phyloP scores from a whole-genome alignment of 2,888 invertebrate species.

The Drosophila ezoana region DNA sequence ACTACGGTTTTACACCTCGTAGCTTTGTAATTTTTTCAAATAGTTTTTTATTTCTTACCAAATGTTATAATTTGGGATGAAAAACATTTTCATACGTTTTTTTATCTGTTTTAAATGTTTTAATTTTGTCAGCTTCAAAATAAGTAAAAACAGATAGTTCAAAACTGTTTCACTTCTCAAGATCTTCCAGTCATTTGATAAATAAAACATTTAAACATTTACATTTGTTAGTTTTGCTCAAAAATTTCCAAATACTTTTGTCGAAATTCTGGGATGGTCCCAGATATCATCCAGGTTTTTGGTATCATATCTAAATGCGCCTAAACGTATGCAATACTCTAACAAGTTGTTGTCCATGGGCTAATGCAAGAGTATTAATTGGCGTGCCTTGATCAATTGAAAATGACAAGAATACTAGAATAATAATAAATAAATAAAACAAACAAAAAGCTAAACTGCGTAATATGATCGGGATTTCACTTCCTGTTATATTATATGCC shows the following conservation, averaged over 20 bases:
- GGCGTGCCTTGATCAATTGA: conserved; percentile 27
- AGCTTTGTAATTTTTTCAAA: too few species aligned
- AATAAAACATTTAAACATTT: too few species aligned
- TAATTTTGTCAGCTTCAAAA: too few species aligned
- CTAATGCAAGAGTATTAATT: conserved; percentile 11
- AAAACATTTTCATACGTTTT: too few species aligned
- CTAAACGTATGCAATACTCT: conserved; percentile 36
- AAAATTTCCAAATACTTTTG: not conserved
- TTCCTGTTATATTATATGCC: not conserved
- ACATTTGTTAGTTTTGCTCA: too few species aligned
- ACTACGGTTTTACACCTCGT: too few species aligned
- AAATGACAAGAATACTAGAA: conserved; percentile 2
- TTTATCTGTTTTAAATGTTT: too few species aligned
- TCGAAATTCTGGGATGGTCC: not conserved
- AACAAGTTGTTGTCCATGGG: not conserved
- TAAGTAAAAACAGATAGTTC: too few species aligned
- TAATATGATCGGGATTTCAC: not conserved
- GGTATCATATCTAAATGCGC: conserved; percentile 6
- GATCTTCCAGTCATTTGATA: too few species aligned
- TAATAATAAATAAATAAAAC: not conserved
- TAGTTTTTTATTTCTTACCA: too few species aligned
- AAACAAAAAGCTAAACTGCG: conserved; percentile 7
- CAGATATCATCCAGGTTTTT: not conserved
- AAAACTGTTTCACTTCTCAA: too few species aligned
- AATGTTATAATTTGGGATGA: too few species aligned